Evolutionary conservation across 64 coral and sea anemone genomes (phyloP).

Genomic region (Stichodactyla mertensii): DNA sequence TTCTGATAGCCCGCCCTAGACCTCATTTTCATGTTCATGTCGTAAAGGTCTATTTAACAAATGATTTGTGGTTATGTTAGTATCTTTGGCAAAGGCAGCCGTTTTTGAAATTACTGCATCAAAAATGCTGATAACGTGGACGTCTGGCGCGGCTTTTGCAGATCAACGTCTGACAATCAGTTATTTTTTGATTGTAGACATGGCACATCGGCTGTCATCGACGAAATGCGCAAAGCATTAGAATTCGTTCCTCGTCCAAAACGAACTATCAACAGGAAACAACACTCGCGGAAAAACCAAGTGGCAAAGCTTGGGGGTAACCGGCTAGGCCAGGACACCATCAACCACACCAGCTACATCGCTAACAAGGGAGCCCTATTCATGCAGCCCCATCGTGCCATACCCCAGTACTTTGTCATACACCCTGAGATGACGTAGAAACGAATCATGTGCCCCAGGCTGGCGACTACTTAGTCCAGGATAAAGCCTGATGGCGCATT

Average conservation of each 20-base stretch:
- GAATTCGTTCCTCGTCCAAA: slow-evolving; percentile 18
- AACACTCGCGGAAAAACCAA: slow-evolving; percentile 8
- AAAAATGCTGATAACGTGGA: no score
- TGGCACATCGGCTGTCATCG: slow-evolving; percentile 1
- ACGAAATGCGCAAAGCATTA: slow-evolving; percentile 22
- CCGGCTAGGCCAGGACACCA: not conserved
- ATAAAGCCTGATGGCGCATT: not conserved
- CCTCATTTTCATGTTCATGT: no score
- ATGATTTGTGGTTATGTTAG: no score
- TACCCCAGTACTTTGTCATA: slow-evolving; percentile 45
- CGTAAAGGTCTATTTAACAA: no score
- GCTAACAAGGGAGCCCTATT: slow-evolving; percentile 31
- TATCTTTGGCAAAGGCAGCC: no score
- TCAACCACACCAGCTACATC: not conserved
- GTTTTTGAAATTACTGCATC: no score
- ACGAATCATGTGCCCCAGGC: not conserved
- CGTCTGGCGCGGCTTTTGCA: no score
- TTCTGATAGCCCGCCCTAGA: no score
- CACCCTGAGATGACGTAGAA: slow-evolving; percentile 44
- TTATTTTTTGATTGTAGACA: slow-evolving; percentile 19
- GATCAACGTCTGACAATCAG: not conserved
- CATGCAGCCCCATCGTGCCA: slow-evolving; percentile 49
- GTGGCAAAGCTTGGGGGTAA: not conserved
- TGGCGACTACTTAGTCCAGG: not conserved
- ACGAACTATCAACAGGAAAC: not conserved